phyloP scores from a whole-genome alignment of 2,797 vertebrate species.

The Pseudochromis fuscus region DNA sequence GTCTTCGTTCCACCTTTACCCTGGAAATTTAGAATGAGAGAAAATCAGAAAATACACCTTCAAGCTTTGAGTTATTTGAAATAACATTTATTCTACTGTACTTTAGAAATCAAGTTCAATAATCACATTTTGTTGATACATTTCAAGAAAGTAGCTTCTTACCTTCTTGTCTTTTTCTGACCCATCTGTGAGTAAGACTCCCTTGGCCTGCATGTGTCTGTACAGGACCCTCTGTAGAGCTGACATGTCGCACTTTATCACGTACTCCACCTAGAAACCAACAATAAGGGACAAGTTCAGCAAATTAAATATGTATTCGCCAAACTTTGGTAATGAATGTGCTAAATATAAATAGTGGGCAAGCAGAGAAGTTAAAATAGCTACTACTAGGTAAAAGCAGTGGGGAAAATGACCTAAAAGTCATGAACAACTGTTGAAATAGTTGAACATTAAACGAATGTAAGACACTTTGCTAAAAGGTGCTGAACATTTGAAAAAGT shows the following conservation, averaged over 20 bases:
- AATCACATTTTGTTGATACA: too few relatives aligned
- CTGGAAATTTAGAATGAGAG: conserved; percentile 68
- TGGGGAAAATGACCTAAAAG: too few relatives aligned
- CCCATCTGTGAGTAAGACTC: conserved; percentile 93
- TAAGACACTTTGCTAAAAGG: too few relatives aligned
- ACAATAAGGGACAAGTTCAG: not conserved
- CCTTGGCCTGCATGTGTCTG: conserved; percentile 98
- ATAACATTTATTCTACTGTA: not conserved
- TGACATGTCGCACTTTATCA: conserved; percentile 98
- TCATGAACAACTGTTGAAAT: too few relatives aligned
- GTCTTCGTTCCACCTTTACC: conserved; percentile 98
- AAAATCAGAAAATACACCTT: not conserved
- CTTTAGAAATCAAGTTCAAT: too few relatives aligned
- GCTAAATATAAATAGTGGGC: not conserved
- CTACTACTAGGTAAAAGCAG: too few relatives aligned
- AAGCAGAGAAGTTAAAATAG: not conserved
- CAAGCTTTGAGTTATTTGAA: not conserved
- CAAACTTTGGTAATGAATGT: too few relatives aligned
- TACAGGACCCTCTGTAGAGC: conserved; percentile 94
- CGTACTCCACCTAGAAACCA: conserved; percentile 92
- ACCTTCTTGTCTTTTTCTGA: conserved; percentile 99
- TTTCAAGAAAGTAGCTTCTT: not conserved
- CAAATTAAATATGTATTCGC: not conserved
- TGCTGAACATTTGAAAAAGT: too few relatives aligned
- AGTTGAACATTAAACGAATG: too few relatives aligned